These are phyloP conservation scores for Lerista edwardsae DNA, from an alignment of 2,797 vertebrate species.

Conservation along the genomic window DNA sequence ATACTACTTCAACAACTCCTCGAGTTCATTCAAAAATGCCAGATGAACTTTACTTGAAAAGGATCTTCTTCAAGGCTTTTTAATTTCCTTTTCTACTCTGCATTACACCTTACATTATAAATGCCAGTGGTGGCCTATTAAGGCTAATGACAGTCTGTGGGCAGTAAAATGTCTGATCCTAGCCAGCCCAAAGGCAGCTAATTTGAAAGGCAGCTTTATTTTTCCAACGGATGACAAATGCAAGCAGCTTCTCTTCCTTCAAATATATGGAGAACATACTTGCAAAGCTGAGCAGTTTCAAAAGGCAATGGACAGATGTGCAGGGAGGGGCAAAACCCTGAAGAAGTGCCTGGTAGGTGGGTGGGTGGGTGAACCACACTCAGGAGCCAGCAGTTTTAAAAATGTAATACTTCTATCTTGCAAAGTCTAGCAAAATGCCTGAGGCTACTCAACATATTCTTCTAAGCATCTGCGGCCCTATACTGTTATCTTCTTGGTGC, in stretches of 20 bases:
- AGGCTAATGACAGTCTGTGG: background rate
- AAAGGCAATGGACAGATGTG: background rate
- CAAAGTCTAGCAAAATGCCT: background rate
- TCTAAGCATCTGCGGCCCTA: background rate
- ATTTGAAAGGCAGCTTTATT: background rate
- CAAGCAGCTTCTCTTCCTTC: background rate
- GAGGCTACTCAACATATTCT: background rate
- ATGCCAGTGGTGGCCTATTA: background rate
- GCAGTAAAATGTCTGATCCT: background rate
- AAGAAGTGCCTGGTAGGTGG: background rate
- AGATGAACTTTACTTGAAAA: slow-evolving; percentile 8
- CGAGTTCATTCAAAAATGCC: background rate
- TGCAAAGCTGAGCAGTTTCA: background rate
- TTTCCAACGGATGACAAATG: background rate
- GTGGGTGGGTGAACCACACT: background rate
- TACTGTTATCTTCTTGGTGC: background rate
- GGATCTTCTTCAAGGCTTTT: slow-evolving; percentile 15
- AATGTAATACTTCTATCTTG: background rate
- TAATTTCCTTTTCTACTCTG: slow-evolving; percentile 2
- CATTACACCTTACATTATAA: background rate
- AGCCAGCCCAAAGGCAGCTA: slow-evolving; percentile 1
- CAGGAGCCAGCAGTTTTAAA: background rate
- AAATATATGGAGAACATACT: background rate
- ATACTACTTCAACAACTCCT: background rate
- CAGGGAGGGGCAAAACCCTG: background rate